Evolutionary conservation across 2,888 invertebrate genomes (phyloP).

Genomic region (Junonia oenone): DNA sequence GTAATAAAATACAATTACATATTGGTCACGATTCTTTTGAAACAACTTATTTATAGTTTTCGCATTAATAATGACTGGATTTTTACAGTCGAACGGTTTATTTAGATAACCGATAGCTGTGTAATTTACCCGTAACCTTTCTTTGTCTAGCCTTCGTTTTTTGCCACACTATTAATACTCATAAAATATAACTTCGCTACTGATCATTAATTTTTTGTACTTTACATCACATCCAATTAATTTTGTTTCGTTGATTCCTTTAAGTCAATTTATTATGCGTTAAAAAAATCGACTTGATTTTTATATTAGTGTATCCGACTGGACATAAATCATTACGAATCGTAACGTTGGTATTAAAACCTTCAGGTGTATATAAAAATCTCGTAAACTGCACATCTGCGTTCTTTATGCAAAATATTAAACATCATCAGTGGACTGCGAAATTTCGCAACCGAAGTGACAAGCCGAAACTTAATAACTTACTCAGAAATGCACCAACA

Average conservation of each 20-base stretch:
- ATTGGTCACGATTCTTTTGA: neutral
- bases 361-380: neutral
- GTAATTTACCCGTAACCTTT: slow-evolving; percentile 23
- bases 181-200: slow-evolving; percentile 15
- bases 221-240: slow-evolving; percentile 8
- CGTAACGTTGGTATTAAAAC: neutral
- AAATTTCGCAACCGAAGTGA: slow-evolving; percentile 76
- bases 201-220: slow-evolving; percentile 2
- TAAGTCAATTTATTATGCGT: neutral
- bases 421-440: slow-evolving; percentile 54
- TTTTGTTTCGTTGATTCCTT: slow-evolving; percentile 1
- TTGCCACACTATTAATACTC: slow-evolving; percentile 13
- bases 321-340: neutral
- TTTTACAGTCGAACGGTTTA: slow-evolving; percentile 18
- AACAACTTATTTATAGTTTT: slow-evolving; percentile 1
- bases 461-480: slow-evolving; percentile 79
- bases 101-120: slow-evolving; percentile 20
- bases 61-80: slow-evolving; percentile 7
- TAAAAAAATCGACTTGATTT: neutral
- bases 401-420: slow-evolving; percentile 32
- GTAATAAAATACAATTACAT: neutral
- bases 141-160: slow-evolving; percentile 22
- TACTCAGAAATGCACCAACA: slow-evolving; percentile 76
- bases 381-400: slow-evolving; percentile 9
- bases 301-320: neutral